Percentiles rank a stretch among this genome's conserved stretches.
Conservation (phyloP, 1,140 invertebrate genomes). For the Atta cephalotes region DNA sequence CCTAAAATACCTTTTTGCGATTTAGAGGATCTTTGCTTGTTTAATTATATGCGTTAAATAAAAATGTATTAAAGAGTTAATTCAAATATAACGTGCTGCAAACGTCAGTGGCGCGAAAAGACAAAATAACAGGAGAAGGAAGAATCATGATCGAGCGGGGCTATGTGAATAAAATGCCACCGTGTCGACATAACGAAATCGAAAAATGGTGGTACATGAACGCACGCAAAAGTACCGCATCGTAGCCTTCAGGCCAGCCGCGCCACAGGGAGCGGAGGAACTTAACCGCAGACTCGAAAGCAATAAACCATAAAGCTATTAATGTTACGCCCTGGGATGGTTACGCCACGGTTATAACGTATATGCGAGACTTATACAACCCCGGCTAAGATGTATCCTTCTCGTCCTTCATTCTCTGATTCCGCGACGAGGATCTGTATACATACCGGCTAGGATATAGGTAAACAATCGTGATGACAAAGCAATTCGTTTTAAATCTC, state of each 20-base stretch:
- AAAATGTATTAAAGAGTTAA: slow-evolving; percentile 31
- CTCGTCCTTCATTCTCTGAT: background rate
- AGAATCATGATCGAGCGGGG: slow-evolving; percentile 36
- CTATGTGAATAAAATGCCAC: slow-evolving; percentile 53
- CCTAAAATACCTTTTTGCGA: background rate
- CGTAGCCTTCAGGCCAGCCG: slow-evolving; percentile 49
- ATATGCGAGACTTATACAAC: slow-evolving; percentile 72
- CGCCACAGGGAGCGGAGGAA: slow-evolving; percentile 77
- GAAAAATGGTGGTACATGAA: slow-evolving; percentile 61
- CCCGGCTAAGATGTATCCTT: slow-evolving; percentile 29
- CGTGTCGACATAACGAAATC: slow-evolving; percentile 58
- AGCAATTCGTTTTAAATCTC: slow-evolving; percentile 34
- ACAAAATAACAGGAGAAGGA: slow-evolving; percentile 12
- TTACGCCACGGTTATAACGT: slow-evolving; percentile 78
- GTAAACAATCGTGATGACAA: slow-evolving; percentile 41
- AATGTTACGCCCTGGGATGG: slow-evolving; percentile 81
- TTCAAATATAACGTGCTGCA: background rate
- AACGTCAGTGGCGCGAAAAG: slow-evolving; percentile 36
- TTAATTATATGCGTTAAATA: background rate
- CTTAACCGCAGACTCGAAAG: slow-evolving; percentile 80
- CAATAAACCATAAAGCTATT: slow-evolving; percentile 84
- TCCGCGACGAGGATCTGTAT: background rate
- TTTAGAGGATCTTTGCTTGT: background rate
- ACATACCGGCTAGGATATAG: background rate
- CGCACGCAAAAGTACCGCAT: slow-evolving; percentile 34